Conservation (phyloP, 1,140 invertebrate genomes). For the Bombus superbus region DNA sequence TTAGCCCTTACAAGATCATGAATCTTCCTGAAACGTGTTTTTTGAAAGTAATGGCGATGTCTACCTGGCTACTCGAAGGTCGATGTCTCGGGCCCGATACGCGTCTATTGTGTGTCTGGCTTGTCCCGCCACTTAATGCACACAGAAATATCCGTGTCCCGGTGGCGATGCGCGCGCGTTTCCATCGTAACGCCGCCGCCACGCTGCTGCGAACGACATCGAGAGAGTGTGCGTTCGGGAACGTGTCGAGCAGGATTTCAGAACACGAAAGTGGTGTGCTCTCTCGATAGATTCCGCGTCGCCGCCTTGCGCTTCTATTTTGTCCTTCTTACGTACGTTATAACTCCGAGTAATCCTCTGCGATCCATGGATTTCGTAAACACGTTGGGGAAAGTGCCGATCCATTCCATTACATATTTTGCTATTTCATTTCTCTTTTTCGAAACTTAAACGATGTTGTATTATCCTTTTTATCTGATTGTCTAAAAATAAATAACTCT, state of each 20-base stretch:
- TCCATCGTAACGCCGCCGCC: neutral
- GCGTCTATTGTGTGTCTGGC: slow-evolving; percentile 26
- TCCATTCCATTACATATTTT: neutral
- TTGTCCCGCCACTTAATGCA: slow-evolving; percentile 35
- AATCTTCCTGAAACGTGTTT: neutral
- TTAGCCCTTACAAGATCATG: neutral
- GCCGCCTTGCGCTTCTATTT: neutral
- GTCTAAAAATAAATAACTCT: neutral
- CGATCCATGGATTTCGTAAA: slow-evolving; percentile 7
- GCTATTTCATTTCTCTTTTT: neutral
- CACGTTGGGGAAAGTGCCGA: neutral
- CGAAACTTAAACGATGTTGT: neutral
- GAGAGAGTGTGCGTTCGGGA: slow-evolving; percentile 32
- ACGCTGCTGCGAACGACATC: neutral
- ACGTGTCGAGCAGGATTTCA: slow-evolving; percentile 52
- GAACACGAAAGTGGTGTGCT: slow-evolving; percentile 46
- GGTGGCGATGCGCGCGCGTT: neutral
- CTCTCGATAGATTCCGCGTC: neutral
- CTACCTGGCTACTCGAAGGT: neutral
- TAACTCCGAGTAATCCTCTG: neutral
- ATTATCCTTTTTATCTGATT: no score
- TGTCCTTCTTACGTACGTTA: slow-evolving; percentile 6
- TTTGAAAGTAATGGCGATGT: slow-evolving; percentile 1
- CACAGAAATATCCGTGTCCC: neutral
- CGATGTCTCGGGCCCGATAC: slow-evolving; percentile 13